These are phyloP conservation scores for Tetanocera ferruginea DNA, from an alignment of 2,888 invertebrate genomes.

Conservation along the genomic window DNA sequence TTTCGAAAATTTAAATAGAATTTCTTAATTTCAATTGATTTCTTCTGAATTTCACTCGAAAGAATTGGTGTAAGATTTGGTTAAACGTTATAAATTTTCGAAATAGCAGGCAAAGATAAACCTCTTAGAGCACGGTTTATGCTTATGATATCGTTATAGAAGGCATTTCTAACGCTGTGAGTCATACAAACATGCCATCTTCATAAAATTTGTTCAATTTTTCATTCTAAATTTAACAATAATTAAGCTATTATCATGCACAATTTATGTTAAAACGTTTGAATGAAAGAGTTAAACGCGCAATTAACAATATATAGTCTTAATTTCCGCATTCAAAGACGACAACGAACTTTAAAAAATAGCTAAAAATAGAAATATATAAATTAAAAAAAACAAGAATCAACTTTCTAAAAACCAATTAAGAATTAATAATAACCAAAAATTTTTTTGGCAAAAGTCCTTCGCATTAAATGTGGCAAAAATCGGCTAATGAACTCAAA, in stretches of 20 bases:
- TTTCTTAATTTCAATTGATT: no score
- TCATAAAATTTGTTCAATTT: no score
- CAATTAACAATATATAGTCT: not conserved
- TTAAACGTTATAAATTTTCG: no score
- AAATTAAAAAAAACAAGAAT: not conserved
- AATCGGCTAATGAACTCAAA: constrained; percentile 29
- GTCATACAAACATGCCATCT: no score
- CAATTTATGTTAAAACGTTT: not conserved
- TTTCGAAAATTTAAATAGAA: no score
- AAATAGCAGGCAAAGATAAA: no score
- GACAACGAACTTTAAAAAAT: not conserved
- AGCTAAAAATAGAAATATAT: not conserved
- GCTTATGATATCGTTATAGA: no score
- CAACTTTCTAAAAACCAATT: not conserved
- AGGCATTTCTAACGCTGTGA: no score
- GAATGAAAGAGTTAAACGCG: not conserved
- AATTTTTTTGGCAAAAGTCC: constrained; percentile 23
- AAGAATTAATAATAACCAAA: not conserved
- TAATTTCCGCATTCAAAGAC: not conserved
- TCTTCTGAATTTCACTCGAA: no score
- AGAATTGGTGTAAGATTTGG: no score
- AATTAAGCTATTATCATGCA: not conserved
- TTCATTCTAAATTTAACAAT: no score
- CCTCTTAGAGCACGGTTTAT: no score
- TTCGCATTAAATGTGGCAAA: constrained; percentile 19